phyloP scores from a whole-genome alignment of 2,113 vertebrate genomes.

The Sporophila hypoxantha region DNA sequence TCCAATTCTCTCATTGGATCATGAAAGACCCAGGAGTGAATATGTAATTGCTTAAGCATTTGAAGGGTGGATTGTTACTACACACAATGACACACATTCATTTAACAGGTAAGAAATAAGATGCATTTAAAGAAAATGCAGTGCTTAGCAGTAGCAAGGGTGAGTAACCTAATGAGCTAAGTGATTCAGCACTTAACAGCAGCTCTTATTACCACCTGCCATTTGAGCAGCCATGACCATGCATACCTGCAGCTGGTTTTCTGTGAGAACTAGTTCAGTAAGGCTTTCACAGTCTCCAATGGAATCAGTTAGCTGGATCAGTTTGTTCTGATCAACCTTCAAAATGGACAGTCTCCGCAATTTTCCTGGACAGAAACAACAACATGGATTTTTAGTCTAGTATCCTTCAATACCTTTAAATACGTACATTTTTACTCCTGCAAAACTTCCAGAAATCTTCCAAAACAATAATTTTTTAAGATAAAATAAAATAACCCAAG shows the following conservation, averaged over 20 bases:
- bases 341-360: slow-evolving; percentile 87
- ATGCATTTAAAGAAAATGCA: background rate
- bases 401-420: background rate
- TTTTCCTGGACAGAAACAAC: slow-evolving; percentile 74
- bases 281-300: slow-evolving; percentile 93
- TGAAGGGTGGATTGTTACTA: background rate
- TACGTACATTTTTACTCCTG: background rate
- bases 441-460: background rate
- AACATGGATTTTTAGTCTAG: background rate
- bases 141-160: background rate
- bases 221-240: background rate
- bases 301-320: slow-evolving; percentile 84
- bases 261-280: slow-evolving; percentile 93
- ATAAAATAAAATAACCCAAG: background rate
- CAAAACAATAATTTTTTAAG: background rate
- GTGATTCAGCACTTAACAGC: background rate
- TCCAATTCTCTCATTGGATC: background rate
- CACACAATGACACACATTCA: background rate
- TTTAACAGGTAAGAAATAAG: background rate
- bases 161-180: background rate
- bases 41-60: background rate
- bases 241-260: slow-evolving; percentile 90
- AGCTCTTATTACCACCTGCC: background rate
- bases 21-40: slow-evolving; percentile 10
- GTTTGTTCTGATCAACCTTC: slow-evolving; percentile 93